Conservation (phyloP, 2,797 vertebrate species). For the Pitangus sulphuratus region DNA sequence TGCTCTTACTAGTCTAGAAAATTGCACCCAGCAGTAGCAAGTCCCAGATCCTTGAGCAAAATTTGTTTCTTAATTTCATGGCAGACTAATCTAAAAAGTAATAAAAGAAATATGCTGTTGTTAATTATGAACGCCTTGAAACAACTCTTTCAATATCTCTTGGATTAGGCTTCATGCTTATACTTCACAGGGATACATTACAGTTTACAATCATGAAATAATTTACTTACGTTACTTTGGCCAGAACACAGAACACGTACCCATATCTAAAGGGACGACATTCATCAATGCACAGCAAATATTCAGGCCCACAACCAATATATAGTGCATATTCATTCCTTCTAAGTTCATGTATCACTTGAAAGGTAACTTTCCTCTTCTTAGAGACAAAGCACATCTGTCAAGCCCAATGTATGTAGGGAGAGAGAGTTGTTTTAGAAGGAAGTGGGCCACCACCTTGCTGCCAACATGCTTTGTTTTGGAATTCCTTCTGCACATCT, state of each 20-base stretch:
- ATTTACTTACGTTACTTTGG: background rate
- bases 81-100: background rate
- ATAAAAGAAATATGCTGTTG: background rate
- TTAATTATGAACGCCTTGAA: background rate
- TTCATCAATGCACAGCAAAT: background rate
- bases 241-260: background rate
- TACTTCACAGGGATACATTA: background rate
- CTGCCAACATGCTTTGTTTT: background rate
- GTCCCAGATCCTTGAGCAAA: background rate
- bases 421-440: background rate
- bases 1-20: background rate
- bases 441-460: background rate
- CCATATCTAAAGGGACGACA: background rate
- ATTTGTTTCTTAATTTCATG: background rate
- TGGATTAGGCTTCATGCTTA: background rate
- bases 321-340: background rate
- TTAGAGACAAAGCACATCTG: background rate
- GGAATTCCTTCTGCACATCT: background rate
- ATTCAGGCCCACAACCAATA: background rate
- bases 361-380: background rate
- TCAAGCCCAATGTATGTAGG: background rate
- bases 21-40: background rate
- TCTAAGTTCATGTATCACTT: background rate
- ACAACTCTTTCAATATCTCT: background rate
- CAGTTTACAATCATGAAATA: background rate